Evolutionary conservation across 2,888 invertebrate species (phyloP), one percentile per base, ranked within the genome.

Genomic region (Thereva unica): DNA sequence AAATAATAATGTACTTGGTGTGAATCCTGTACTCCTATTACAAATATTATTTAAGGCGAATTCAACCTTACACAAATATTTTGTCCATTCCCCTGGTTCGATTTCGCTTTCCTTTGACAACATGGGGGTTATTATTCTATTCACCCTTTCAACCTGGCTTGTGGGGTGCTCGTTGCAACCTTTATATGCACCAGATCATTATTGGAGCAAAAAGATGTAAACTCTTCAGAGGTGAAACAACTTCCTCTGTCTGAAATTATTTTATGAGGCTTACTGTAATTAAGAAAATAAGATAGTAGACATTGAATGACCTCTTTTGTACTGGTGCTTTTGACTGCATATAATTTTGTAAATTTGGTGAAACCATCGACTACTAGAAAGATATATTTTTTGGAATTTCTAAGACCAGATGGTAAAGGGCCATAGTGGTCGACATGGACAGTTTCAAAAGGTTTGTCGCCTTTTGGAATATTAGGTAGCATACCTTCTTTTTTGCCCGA

Each of bases 41-140:
- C 74, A 41, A 0, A 73, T 73, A 67, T 75, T 75, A 67, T 74
- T 75, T n/a, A 74, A 66, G 4, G 68, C 65, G 68, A 71, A 74
- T 64, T 74, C 74, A 8, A 69, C 71, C 0, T 71, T 34, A 23
- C 50, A 12, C 7, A 74, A 34, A 12, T 23, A 23, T 23, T 23
- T 23, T 23, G 23, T 23, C 23, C 23, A 23, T 23, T 23, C 23
- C 23, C 23, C 23, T 23, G 23, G 23, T 23, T 23, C 23, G 23
- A 23, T 23, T 23, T 23, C 23, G 2, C 23, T 23, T 23, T 23
- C 23, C 23, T 50, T 50, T 3, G 50, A 50, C 23, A 50, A 35
- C 9, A 50, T 50, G 4, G 50, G 50, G 12, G 23, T 35, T 2
- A 66, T 35, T 7, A 42, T 40, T 34, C 59, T 7, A 38, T 64